Conservation (phyloP, 2,797 vertebrate species). For the Aulostomus chinensis region DNA sequence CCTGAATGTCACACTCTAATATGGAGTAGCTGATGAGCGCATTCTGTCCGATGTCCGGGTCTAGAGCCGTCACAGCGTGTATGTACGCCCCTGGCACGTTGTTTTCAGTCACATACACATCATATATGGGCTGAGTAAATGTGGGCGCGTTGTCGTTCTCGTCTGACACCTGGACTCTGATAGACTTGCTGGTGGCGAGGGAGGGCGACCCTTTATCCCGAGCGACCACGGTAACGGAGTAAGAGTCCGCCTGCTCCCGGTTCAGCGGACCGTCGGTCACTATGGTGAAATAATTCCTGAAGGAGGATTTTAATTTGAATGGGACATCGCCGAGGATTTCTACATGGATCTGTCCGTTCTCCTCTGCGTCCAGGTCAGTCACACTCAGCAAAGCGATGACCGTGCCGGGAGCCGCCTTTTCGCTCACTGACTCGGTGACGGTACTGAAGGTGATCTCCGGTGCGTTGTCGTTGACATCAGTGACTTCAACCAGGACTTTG, state of each 20-base stretch:
- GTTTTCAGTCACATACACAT: conserved; percentile 96
- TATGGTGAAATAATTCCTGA: conserved; percentile 94
- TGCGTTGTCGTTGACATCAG: conserved; percentile 93
- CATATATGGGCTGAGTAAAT: conserved; percentile 91
- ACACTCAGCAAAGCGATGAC: conserved; percentile 96
- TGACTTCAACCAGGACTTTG: conserved; percentile 92
- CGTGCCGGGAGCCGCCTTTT: conserved; percentile 90
- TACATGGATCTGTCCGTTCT: conserved; percentile 93
- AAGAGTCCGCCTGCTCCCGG: conserved; percentile 89
- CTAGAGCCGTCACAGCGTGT: conserved; percentile 92
- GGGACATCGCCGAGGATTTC: conserved; percentile 94
- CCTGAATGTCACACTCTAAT: conserved; percentile 94
- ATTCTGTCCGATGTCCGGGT: conserved; percentile 91
- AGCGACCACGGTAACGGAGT: conserved; percentile 92
- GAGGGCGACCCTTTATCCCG: conserved; percentile 88
- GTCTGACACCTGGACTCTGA: conserved; percentile 92
- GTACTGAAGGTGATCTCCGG: conserved; percentile 98
- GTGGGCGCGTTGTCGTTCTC: conserved; percentile 96
- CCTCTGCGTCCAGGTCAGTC: conserved; percentile 91
- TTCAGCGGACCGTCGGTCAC: conserved; percentile 91
- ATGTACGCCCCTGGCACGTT: conserved; percentile 98
- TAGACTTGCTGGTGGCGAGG: conserved; percentile 90
- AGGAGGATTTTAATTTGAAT: conserved; percentile 93
- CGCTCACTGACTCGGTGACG: conserved; percentile 93
- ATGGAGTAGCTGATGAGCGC: conserved; percentile 91